These are phyloP conservation scores for Eudyptes chrysolophus DNA, from an alignment of 2,113 vertebrate species.

Conservation along the genomic window DNA sequence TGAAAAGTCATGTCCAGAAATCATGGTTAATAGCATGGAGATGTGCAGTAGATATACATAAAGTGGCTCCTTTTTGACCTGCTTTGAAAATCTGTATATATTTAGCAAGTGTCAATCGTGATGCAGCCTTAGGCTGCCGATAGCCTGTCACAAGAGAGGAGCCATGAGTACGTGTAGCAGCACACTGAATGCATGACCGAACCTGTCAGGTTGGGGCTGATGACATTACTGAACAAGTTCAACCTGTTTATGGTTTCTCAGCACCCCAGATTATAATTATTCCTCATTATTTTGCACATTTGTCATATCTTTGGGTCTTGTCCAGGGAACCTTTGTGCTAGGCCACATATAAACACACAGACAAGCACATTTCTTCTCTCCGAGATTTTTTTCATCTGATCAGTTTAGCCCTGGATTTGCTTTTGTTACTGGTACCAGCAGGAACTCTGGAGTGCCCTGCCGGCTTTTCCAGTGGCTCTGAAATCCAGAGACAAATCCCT, in stretches of 20 bases:
- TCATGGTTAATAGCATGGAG: neutral
- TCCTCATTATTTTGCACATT: slow-evolving; percentile 24
- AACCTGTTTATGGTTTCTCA: slow-evolving; percentile 34
- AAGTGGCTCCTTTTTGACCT: neutral
- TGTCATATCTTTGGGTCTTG: slow-evolving; percentile 40
- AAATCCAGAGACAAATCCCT: neutral
- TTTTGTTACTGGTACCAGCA: neutral
- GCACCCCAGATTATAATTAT: slow-evolving; percentile 24
- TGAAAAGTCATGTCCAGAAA: neutral
- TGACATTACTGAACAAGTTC: slow-evolving; percentile 33
- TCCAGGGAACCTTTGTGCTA: neutral
- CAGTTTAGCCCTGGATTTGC: neutral
- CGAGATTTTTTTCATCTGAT: neutral
- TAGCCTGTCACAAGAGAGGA: neutral
- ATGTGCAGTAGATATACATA: neutral
- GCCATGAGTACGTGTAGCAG: neutral
- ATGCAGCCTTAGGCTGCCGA: neutral
- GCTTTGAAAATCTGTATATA: neutral
- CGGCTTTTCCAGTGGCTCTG: neutral
- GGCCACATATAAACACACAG: neutral
- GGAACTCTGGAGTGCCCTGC: neutral
- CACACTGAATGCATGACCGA: neutral
- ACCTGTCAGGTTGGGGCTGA: neutral
- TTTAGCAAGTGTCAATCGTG: neutral
- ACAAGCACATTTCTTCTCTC: neutral